A percentile compares a stretch with the other conserved stretches of the same genome.
These are phyloP conservation scores for Papilio dardanus DNA, from an alignment of 1,140 invertebrate genomes.

Conservation along the genomic window DNA sequence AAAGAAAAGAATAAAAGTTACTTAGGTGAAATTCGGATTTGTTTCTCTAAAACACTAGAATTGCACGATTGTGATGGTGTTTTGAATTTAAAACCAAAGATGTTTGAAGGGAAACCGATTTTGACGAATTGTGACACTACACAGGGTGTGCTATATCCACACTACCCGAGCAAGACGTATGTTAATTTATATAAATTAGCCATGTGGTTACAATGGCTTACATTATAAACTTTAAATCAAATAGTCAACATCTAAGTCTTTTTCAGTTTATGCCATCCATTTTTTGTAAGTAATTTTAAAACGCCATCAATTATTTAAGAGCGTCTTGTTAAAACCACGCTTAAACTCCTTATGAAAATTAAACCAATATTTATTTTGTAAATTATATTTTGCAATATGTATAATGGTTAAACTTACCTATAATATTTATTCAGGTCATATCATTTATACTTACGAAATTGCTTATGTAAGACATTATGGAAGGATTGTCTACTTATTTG, in stretches of 20 bases:
- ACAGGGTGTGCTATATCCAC: slow-evolving; percentile 83
- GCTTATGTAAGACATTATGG: neutral
- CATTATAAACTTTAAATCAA: slow-evolving; percentile 66
- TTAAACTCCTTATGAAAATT: too few species aligned
- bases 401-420: neutral
- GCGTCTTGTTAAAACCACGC: too few species aligned
- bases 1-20: slow-evolving; percentile 83
- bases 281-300: too few species aligned
- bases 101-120: slow-evolving; percentile 64
- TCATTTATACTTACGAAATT: neutral
- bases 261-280: slow-evolving; percentile 35
- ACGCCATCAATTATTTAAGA: too few species aligned
- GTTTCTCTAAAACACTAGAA: slow-evolving; percentile 85
- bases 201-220: slow-evolving; percentile 83
- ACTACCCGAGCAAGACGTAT: slow-evolving; percentile 57
- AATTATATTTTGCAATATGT: neutral
- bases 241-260: neutral
- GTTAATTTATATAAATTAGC: slow-evolving; percentile 83
- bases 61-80: slow-evolving; percentile 84
- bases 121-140: slow-evolving; percentile 84
- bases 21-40: slow-evolving; percentile 86
- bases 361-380: neutral
- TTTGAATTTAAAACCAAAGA: slow-evolving; percentile 43
- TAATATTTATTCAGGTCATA: too few species aligned
- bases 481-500: neutral